Base-by-base conservation (phyloP, 1,140 invertebrate genomes). In the Meteorus sp. region DNA sequence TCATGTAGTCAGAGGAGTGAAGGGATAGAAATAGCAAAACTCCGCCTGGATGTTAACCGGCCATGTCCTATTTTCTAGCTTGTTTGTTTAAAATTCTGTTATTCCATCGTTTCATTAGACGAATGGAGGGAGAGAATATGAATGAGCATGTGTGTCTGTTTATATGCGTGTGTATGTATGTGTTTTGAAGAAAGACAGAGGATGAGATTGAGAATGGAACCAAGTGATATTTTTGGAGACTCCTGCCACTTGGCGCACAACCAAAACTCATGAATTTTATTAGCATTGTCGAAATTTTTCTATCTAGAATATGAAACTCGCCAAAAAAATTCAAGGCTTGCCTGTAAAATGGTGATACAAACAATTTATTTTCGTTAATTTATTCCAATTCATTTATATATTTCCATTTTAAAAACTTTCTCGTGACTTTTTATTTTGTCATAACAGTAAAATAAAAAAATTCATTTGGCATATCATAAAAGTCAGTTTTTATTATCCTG, bases 201-300 rank as follows among this genome's bases (percentile, higher is more conserved):
- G 43, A 19, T 25, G 9, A 15, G 9, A 61, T 5, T 17, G 45
- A 50, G 39, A 56, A 27, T 20, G 31, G 51, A 22, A 39, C 11
- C 29, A 13, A 43, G 25, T 33, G 22, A 60, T 55, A 50, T 60
- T 50, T n/a, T 37, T 44, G 41, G 31, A 48, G 23, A 56, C 39
- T 56, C 45, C 45, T 53, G 17, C 39, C 33, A 63, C 45, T 63
- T 59, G 57, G 61, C 57, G 55, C 41, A 15, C 23, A 44, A 59
- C 54, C 61, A 63, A 56, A 23, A 50, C 31, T 29, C 47, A 41
- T 37, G 20, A 29, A 59, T 62, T 62, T 59, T 59, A 62, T 59
- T 62, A 62, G 44, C 61, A 62, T 56, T 52, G 19, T 51, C 33
- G 31, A 48, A 56, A 44, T 52, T 29, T 60, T 35, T 55, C 23